Base-by-base conservation (phyloP, 2,113 vertebrate species). In the Hemicordylus capensis region DNA sequence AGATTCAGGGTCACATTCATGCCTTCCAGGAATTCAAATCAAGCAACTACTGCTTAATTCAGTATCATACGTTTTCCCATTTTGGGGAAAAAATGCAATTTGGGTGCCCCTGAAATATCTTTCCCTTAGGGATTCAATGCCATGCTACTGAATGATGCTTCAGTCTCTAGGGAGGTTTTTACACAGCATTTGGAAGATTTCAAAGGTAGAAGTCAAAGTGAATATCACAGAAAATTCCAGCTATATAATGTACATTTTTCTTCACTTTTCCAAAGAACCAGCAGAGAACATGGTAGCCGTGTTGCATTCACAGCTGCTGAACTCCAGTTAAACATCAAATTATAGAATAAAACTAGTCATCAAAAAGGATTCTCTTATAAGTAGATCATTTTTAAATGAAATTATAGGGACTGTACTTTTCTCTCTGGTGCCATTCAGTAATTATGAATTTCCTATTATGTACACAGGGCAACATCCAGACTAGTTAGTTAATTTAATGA, bases 11-110 rank as follows among this genome's bases (percentile, higher is more conserved):
- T 69, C 24, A 22, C 26, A 12, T 80, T 75, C 28, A 44, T 59
- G 24, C 44, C 26, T 86, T 61, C 59, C 74, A 87, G 51, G 24
- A 89, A 48, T n/a, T 24, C 59, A 54, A 51, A 37, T 67, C 79
- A 4, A 0, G 24, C 85, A 82, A n/a, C 24, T 0, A 0, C 2
- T 73, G 80, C 80, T 42, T 58, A 80, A 67, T 66, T 85, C 34
- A 54, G 15, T 6, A 4, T 1, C 0, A 0, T 2, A 6, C 58
- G 5, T 88, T 66, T 48, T 72, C 74, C 3, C 0, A 0, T 72
- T 87, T 17, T 19, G 54, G 83, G n/a, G 61, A 39, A 66, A 46
- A 81, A 89, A 59, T 22, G 19, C 8, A 11, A 70, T 83, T 76
- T 69, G 75, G 28, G 37, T 6, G 82, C 54, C n/a, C 61, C 73